Base-by-base conservation (phyloP, 2,113 vertebrate species). In the Capra hircus region DNA sequence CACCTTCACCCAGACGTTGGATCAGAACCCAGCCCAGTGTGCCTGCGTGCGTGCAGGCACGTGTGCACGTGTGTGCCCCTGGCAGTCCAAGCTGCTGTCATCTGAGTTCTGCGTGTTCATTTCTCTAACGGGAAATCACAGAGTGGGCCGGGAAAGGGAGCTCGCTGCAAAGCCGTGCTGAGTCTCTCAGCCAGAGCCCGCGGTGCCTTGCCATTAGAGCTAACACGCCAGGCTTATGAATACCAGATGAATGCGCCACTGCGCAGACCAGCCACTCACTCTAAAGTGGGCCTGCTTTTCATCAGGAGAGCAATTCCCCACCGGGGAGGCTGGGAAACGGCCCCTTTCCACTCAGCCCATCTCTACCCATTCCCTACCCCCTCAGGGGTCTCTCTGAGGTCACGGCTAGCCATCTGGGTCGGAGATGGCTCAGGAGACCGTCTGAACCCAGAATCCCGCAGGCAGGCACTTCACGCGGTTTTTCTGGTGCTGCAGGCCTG, bases 121-220 rank as follows among this genome's bases (percentile, higher is more conserved):
- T 87, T 94, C 88, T 40, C 88, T 92, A 91, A 88, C 88, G 87
- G 88, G 74, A 95, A 96, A 85, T 82, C 91, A 57, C 64, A 85
- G 59, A 93, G 93, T 52, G 53, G 19, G 16, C 55, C 0, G 0
- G 84, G 91, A 57, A 71, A 86, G 77, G n/a, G 60, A 23, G 67
- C 67, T 71, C 30, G 82, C 6, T 0, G 77, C 78, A 81, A 91
- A 90, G 88, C 78, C 33, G 4, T 21, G 62, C 40, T 77, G 88
- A 45, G 40, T 48, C 13, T 92, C 89, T 19, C 67, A 77, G 91
- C n/a, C 82, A 57, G 89, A 91, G 36, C 67, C 40, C 11, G 0
- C 1, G 0, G n/a, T 59, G 88, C 36, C 82, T 62, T 43, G 71
- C 87, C 77, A 74, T 95, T 95, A 94, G 88, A 90, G 90, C 28